Evolutionary conservation across 2,797 vertebrate genomes (phyloP), one percentile per base, ranked within the genome.

Genomic region (Fistularia tabacaria): DNA sequence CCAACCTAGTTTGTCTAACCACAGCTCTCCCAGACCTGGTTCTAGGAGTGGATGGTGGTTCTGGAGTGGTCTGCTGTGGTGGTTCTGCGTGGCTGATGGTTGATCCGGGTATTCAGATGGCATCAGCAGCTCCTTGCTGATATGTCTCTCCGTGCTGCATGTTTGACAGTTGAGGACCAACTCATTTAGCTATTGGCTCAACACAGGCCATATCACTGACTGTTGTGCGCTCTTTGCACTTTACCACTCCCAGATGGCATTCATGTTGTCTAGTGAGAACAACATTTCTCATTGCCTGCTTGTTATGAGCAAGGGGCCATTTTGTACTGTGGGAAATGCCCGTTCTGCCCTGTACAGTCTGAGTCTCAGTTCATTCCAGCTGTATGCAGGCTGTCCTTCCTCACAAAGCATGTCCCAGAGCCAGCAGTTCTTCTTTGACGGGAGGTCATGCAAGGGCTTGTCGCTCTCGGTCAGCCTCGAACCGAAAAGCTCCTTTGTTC

Each of bases 401-500:
- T n/a, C n/a, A n/a, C n/a, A n/a, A n/a, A n/a, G n/a, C n/a, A 10
- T 10, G 8, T 6, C 39, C 40, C 49, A 57, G 3, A 39, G 1
- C 50, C 51, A 46, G 45, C 57, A 14, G 6, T 46, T 62, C 8
- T 47, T 60, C 43, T 60, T 36, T 3, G 61, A 51, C 6, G 56
- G 42, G 6, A 54, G 14, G 36, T 57, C 61, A 0, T 36, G 1
- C 1, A 51, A 13, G 0, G 50, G 49, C 4, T 49, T 41, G 6
- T 48, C 38, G 1, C 52, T 46, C 4, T 52, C 38, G 6, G 49
- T 41, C 14, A 60, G n/a, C n/a, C n/a, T n/a, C n/a, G 57, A 0
- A 49, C 11, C 0, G 43, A 44, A 6, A 57, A 51, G 44, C 48
- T 57, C 8, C 3, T 0, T 1, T 36, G 9, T 10, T 48, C 36